These are phyloP conservation scores for Papilio machaon DNA, from an alignment of 1,140 invertebrate genomes.

Conservation along the genomic window DNA sequence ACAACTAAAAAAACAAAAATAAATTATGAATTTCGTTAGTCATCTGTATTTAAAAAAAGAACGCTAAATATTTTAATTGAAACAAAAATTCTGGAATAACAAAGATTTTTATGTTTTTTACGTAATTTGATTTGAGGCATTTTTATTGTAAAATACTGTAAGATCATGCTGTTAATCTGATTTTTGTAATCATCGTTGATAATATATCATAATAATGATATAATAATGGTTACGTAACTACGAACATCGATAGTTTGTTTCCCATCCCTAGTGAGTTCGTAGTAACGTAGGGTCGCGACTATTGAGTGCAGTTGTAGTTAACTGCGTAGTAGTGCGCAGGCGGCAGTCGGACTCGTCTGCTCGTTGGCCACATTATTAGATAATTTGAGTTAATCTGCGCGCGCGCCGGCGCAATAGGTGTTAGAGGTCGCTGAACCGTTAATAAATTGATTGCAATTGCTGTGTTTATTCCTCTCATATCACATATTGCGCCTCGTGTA, in stretches of 20 bases:
- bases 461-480: slow-evolving; percentile 31
- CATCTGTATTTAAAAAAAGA: too few species aligned
- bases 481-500: not conserved
- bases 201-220: not conserved
- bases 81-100: too few species aligned
- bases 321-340: slow-evolving; percentile 47
- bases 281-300: slow-evolving; percentile 28
- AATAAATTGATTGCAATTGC: slow-evolving; percentile 52
- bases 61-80: too few species aligned
- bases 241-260: not conserved
- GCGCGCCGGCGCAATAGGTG: slow-evolving; percentile 55
- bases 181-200: not conserved
- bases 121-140: too few species aligned
- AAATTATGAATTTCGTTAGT: too few species aligned
- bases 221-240: not conserved
- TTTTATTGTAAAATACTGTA: too few species aligned
- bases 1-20: too few species aligned
- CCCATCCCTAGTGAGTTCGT: slow-evolving; percentile 24
- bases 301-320: slow-evolving; percentile 22
- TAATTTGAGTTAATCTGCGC: slow-evolving; percentile 64
- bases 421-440: slow-evolving; percentile 61
- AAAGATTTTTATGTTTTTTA: too few species aligned
- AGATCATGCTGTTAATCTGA: too few species aligned
- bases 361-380: slow-evolving; percentile 60
- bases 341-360: slow-evolving; percentile 37